Evolutionary conservation across 2,888 invertebrate species (phyloP).

Genomic region (Synergus gifuensis): DNA sequence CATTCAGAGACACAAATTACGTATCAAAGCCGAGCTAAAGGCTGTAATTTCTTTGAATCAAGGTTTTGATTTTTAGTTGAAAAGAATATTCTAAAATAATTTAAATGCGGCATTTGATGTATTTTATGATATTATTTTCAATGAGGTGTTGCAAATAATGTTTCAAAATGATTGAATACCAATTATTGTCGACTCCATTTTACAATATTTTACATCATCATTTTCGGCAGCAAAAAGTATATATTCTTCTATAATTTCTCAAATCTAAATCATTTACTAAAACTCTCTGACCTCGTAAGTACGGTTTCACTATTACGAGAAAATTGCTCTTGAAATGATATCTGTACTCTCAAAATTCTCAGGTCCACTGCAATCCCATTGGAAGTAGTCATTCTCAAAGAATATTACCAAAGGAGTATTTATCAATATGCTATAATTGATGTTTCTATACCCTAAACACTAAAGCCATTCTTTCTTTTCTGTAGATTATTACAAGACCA

Average conservation of each 20-base stretch:
- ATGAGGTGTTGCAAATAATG: no score
- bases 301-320: not conserved
- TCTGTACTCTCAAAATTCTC: not conserved
- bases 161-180: no score
- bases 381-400: not conserved
- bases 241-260: not conserved
- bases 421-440: not conserved
- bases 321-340: constrained; percentile 14
- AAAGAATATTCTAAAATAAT: no score
- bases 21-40: not conserved
- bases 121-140: no score
- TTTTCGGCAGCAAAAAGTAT: no score
- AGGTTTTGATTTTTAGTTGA: not conserved
- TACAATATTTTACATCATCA: no score
- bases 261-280: not conserved
- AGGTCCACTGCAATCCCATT: not conserved
- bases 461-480: not conserved
- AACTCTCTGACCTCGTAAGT: not conserved
- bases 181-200: no score
- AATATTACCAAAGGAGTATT: constrained; percentile 4
- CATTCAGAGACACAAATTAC: constrained; percentile 2
- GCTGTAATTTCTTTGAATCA: not conserved
- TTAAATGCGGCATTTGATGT: no score
- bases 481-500: constrained; percentile 19
- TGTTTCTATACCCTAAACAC: not conserved